Base-by-base conservation (phyloP, 2,797 vertebrate species). In the Numenius phaeopus region DNA sequence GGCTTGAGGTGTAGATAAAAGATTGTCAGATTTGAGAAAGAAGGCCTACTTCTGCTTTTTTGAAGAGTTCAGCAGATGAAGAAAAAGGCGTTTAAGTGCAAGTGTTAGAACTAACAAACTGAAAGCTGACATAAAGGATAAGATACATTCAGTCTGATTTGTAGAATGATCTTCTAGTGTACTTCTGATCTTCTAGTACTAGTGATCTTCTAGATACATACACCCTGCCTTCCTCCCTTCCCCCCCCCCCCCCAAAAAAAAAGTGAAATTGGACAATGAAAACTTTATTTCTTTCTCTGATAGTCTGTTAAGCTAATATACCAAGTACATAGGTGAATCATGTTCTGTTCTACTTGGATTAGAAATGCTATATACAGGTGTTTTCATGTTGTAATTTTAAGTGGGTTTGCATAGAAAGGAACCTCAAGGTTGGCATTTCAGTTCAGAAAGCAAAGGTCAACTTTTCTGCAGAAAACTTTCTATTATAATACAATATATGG, bases 1-100 rank as follows among this genome's bases (percentile, higher is more conserved):
- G 62, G 57, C 55, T 91, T 73, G 82, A 90, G 66, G 23, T 73
- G 37, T 47, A 91, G 71, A 39, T 94, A 73, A 84, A 94, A 83
- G 78, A 81, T 93, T 69, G 62, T 67, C 80, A 83, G 39, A 62
- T 93, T 89, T 84, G 71, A 90, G 81, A 71, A 54, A 55, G 34
- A 55, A 85, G 71, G 71, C 55, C 62, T 85, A 77, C 50, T 94
- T 95, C 55, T 80, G 62, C 49, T 52, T 76, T 61, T 58, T 46
- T 72, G 39, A 81, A 81, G 57, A 34, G 44, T 91, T 83, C 32
- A 52, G 22, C 49, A 64, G 57, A 49, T 64, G 72, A 88, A 92
- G 58, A 54, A 46, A 61, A 94, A 81, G 32, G 4, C 29, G 34
- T 86, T 84, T 65, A 67, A 34, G 32, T 61, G 67, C 69, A 69